Conservation (phyloP, 2,888 invertebrate species). For the Tribolium freemani region DNA sequence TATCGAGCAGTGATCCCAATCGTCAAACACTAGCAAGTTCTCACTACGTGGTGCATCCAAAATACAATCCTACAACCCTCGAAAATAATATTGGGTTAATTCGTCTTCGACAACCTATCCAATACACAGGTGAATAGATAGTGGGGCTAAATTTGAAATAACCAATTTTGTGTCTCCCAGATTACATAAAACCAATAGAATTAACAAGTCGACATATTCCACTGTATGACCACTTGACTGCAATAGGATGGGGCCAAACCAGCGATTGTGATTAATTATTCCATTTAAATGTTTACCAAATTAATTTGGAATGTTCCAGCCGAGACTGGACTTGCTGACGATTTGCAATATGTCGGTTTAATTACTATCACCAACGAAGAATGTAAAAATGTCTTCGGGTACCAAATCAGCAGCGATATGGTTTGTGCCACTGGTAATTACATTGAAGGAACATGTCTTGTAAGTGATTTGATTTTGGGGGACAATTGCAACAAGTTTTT, state of each 20-base stretch:
- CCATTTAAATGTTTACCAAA: neutral
- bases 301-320: neutral
- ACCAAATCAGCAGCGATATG: constrained; percentile 19
- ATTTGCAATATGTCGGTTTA: constrained; percentile 8
- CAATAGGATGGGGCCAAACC: constrained; percentile 23
- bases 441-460: constrained; percentile 22
- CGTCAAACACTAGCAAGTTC: neutral
- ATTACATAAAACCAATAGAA: constrained; percentile 10
- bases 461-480: neutral
- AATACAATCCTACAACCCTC: constrained; percentile 1
- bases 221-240: neutral
- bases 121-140: constrained; percentile 1
- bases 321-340: neutral
- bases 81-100: constrained; percentile 15
- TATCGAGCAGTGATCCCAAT: neutral
- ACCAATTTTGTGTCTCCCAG: neutral
- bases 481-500: neutral
- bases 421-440: constrained; percentile 21
- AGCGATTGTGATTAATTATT: constrained; percentile 1
- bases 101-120: neutral
- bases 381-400: constrained; percentile 2
- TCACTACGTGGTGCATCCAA: constrained; percentile 11
- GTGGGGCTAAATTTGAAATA: neutral
- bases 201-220: neutral
- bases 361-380: constrained; percentile 11